Evolutionary conservation across 1,140 invertebrate genomes (phyloP).

Genomic region (Pomacea maculata): DNA sequence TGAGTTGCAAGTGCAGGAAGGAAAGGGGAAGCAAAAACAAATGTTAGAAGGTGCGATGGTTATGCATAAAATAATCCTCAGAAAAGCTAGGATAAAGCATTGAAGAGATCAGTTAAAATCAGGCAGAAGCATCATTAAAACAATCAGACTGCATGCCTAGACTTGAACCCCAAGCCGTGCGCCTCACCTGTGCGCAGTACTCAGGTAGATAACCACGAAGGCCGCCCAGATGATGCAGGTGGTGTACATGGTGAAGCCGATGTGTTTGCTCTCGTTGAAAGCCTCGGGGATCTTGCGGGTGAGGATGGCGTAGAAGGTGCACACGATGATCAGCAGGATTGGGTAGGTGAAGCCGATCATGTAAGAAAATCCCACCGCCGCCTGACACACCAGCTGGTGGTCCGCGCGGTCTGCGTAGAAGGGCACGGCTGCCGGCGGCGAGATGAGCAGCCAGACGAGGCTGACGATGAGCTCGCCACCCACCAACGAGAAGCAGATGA

Average conservation of each 20-base stretch:
- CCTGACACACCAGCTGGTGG: constrained; percentile 70
- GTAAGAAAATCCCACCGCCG: constrained; percentile 75
- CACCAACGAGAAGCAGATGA: constrained; percentile 85
- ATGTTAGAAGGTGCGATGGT: too few relatives aligned
- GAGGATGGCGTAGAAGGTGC: constrained; percentile 79
- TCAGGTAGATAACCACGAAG: constrained; percentile 79
- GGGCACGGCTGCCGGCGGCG: constrained; percentile 72
- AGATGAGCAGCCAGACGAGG: constrained; percentile 73
- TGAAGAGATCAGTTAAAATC: too few relatives aligned
- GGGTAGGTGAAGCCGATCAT: constrained; percentile 81
- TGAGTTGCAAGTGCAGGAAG: too few relatives aligned
- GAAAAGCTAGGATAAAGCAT: too few relatives aligned
- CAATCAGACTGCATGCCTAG: too few relatives aligned
- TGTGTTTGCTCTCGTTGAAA: constrained; percentile 93
- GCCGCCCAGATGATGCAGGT: constrained; percentile 81
- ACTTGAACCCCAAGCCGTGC: too few relatives aligned
- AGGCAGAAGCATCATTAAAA: too few relatives aligned
- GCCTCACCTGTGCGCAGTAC: constrained; percentile 70
- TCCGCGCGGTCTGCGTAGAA: constrained; percentile 66
- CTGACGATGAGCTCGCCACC: constrained; percentile 57
- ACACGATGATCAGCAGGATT: constrained; percentile 77
- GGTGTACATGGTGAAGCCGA: constrained; percentile 97
- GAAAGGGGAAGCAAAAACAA: too few relatives aligned
- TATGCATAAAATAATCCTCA: too few relatives aligned
- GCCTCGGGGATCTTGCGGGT: constrained; percentile 92